Evolutionary conservation across 2,113 vertebrate species (phyloP), one percentile per base, ranked within the genome.

Genomic region (Nothocercus nigrocapillus): DNA sequence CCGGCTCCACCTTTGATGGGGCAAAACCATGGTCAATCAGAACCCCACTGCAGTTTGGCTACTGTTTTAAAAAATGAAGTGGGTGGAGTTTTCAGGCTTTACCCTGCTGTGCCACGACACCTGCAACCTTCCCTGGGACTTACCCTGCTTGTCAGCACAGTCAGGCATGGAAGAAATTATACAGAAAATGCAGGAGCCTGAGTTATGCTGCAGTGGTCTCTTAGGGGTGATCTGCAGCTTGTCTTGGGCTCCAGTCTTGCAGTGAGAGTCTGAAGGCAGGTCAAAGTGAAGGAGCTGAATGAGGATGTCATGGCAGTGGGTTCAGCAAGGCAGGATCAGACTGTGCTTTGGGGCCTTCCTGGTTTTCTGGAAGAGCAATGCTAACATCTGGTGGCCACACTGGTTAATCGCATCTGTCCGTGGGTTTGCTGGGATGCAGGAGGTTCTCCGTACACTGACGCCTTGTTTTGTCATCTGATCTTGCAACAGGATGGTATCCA

Each of bases 401-500:
- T 5, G 0, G 42, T 9, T 83, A 92, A 95, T 89, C 20, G 51
- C 96, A 94, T 1, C 73, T 30, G 1, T 36, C 7, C 18, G 27
- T 0, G 11, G 16, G 36, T 76, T 75, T 51, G 73, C 81, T 32
- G 80, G 61, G 54, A 4, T 15, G 32, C 11, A 47, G 24, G 72
- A 16, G 70, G 16, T 19, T 84, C 47, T 25, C 44, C 2, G 0
- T 3, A 11, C 59, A 20, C 69, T 88, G 51, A 92, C 49, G 11
- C 1, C 0, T n/a, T 9, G 80, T 22, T 92, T 30, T 89, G 8
- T 70, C 53, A 86, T 76, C 61, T 34, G 25, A 1, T 61, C 81
- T 30, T 51, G 36, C 22, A 21, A 82, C 93, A 98, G 97, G 97
- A 98, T 54, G 96, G 96, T 7, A 97, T 97, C 93, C 97, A 97